A percentile compares a stretch with the other conserved stretches of the same genome.
Evolutionary conservation across 2,113 vertebrate species (phyloP).

Genomic region (Tichodroma muraria): DNA sequence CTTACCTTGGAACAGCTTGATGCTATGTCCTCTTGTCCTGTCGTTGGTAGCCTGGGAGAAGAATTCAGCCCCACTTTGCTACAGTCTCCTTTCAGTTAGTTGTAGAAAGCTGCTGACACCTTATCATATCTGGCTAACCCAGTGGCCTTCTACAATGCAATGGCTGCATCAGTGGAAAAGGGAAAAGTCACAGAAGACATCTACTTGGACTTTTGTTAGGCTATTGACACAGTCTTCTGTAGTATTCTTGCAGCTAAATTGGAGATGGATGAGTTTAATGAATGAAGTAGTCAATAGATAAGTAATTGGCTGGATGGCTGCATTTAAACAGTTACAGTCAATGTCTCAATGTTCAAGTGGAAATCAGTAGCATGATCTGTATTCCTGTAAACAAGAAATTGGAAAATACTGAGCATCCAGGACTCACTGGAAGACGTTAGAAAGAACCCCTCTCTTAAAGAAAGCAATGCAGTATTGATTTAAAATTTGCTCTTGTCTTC

Average conservation of each 20-base stretch:
- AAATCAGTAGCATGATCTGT: not conserved
- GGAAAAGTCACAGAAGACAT: not conserved
- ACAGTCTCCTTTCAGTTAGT: fast-evolving
- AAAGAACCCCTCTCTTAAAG: not conserved
- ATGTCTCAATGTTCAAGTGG: not conserved
- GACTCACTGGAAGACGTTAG: not conserved
- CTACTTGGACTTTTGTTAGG: not conserved
- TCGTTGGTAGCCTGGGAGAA: not conserved
- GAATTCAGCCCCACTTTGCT: not conserved
- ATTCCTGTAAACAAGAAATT: not conserved
- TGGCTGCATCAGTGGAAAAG: not conserved
- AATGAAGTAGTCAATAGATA: not conserved
- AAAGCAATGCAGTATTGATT: not conserved
- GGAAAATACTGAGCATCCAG: not conserved
- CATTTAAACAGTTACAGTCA: not conserved
- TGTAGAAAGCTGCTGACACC: not conserved
- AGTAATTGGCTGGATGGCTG: not conserved
- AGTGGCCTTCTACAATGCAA: not conserved
- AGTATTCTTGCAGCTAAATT: not conserved
- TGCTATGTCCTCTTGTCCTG: not conserved
- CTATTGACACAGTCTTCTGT: not conserved
- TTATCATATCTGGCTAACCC: not conserved
- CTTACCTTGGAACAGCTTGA: not conserved
- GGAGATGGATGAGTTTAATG: not conserved
- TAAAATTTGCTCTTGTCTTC: not conserved